phyloP scores from a whole-genome alignment of 2,888 invertebrate species.

The Peribatodes rhomboidaria region DNA sequence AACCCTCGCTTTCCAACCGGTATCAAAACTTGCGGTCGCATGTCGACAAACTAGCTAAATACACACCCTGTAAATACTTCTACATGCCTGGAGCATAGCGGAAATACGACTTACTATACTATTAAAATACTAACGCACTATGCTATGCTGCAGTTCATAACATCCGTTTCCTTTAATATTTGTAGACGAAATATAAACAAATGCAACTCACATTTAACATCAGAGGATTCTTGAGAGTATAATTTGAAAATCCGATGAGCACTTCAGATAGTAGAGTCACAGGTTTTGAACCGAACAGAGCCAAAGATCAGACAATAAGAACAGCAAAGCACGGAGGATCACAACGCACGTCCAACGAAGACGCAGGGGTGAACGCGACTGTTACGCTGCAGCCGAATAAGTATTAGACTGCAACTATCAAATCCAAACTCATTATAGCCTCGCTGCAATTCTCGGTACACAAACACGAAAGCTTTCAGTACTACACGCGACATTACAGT shows the following conservation, averaged over 20 bases:
- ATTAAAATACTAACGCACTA: slow-evolving; percentile 51
- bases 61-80: slow-evolving; percentile 38
- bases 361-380: slow-evolving; percentile 70
- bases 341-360: slow-evolving; percentile 63
- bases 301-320: slow-evolving; percentile 21
- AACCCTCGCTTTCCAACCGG: slow-evolving; percentile 80
- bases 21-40: slow-evolving; percentile 59
- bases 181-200: slow-evolving; percentile 28
- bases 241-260: slow-evolving; percentile 52
- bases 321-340: slow-evolving; percentile 32
- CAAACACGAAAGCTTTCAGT: slow-evolving; percentile 22
- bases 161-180: slow-evolving; percentile 34
- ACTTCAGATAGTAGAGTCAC: slow-evolving; percentile 57
- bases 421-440: slow-evolving; percentile 44
- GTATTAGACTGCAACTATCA: slow-evolving; percentile 58
- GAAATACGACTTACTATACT: slow-evolving; percentile 22
- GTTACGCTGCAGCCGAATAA: slow-evolving; percentile 54
- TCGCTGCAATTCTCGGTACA: slow-evolving; percentile 18
- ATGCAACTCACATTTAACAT: slow-evolving; percentile 39
- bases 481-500: slow-evolving; percentile 8
- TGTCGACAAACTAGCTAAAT: slow-evolving; percentile 42
- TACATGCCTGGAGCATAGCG: slow-evolving; percentile 19
- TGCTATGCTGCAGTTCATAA: slow-evolving; percentile 21
- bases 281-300: slow-evolving; percentile 44
- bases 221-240: slow-evolving; percentile 37